Conservation (phyloP, 2,797 vertebrate genomes). For the Lepus oiostolus region DNA sequence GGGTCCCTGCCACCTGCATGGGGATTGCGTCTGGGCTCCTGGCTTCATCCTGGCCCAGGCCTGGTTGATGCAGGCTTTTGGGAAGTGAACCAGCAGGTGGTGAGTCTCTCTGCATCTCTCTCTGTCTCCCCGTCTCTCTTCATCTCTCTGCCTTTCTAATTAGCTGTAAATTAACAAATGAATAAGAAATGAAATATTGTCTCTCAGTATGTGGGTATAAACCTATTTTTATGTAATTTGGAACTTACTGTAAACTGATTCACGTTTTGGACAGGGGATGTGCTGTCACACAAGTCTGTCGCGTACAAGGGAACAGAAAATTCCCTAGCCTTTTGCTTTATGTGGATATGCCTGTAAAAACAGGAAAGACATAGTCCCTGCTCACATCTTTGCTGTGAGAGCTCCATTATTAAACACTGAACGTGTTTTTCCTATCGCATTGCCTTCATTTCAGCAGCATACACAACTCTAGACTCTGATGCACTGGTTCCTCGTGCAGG, state of each 20-base stretch:
- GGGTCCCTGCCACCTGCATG: too few relatives aligned
- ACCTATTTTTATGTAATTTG: not conserved
- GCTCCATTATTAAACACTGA: not conserved
- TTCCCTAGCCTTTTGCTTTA: not conserved
- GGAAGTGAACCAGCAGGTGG: too few relatives aligned
- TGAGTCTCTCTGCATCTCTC: too few relatives aligned
- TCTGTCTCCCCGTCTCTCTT: too few relatives aligned
- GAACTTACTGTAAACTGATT: not conserved
- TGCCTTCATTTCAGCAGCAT: not conserved
- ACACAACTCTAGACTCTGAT: not conserved
- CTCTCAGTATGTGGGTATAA: not conserved
- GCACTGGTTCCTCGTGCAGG: not conserved
- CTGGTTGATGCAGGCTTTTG: too few relatives aligned
- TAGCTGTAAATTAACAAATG: too few relatives aligned
- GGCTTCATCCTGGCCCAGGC: too few relatives aligned
- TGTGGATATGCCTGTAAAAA: not conserved
- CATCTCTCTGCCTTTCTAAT: too few relatives aligned
- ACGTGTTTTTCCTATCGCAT: not conserved
- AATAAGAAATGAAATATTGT: too few relatives aligned
- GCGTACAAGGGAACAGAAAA: not conserved
- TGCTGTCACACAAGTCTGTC: not conserved
- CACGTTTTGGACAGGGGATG: not conserved
- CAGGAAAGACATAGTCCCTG: not conserved
- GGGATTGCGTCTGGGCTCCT: too few relatives aligned
- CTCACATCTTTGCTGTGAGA: not conserved